phyloP scores from a whole-genome alignment of 2,797 vertebrate genomes.

The Bufotes viridis region DNA sequence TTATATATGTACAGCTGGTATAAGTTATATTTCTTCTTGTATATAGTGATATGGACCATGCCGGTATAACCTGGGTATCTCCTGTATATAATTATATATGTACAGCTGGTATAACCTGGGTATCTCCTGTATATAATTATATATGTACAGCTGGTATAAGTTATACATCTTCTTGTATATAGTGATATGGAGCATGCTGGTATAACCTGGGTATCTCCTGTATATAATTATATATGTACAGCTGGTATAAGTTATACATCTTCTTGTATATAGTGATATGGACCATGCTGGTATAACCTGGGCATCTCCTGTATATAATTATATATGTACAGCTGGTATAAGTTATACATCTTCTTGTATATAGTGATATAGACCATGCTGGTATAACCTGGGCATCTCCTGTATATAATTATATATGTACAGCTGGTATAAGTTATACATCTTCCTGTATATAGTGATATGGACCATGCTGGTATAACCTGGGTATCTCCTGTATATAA shows the following conservation, averaged over 20 bases:
- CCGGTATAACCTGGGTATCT: not conserved
- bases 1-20: not conserved
- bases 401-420: not conserved
- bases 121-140: not conserved
- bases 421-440: not conserved
- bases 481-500: too few relatives aligned
- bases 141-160: not conserved
- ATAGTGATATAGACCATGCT: not conserved
- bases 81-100: not conserved
- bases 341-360: not conserved
- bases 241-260: not conserved
- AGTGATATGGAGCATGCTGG: not conserved
- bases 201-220: not conserved
- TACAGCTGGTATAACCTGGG: not conserved
- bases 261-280: not conserved
- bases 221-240: not conserved
- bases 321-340: not conserved
- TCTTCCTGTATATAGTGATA: too few relatives aligned
- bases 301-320: not conserved
- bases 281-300: not conserved
- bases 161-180: not conserved
- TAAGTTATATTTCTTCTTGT: not conserved
- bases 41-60: not conserved
- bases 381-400: not conserved
- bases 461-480: too few relatives aligned